Evolutionary conservation across 1,140 invertebrate species (phyloP).

Genomic region (Drosophila elegans): DNA sequence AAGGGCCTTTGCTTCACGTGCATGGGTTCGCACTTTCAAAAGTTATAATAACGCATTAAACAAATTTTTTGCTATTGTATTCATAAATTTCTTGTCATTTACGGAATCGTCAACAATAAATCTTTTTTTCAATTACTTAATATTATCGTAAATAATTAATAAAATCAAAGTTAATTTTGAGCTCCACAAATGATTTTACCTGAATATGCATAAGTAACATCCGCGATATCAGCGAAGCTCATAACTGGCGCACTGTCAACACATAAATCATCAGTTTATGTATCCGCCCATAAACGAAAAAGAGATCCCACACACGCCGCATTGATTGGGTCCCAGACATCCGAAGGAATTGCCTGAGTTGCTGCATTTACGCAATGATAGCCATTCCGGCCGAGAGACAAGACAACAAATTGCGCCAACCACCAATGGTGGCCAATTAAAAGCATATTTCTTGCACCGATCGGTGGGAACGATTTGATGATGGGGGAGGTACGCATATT

Average conservation of each 20-base stretch:
- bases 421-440: conserved; percentile 38
- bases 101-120: too few species aligned
- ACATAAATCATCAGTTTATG: conserved; percentile 24
- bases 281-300: conserved; percentile 30
- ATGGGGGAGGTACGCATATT: conserved; percentile 44
- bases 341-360: conserved; percentile 8
- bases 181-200: background rate
- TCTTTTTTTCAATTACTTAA: too few species aligned
- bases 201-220: conserved; percentile 32
- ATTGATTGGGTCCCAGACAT: conserved; percentile 7
- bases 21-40: too few species aligned
- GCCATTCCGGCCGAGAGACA: conserved; percentile 22
- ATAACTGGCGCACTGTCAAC: conserved; percentile 35
- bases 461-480: conserved; percentile 10
- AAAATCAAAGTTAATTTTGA: background rate
- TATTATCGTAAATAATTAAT: background rate
- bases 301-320: conserved; percentile 30
- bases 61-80: too few species aligned
- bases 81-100: too few species aligned
- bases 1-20: too few species aligned
- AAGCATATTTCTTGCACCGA: conserved; percentile 32
- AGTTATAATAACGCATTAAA: too few species aligned
- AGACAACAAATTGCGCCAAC: conserved; percentile 42
- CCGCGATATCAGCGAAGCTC: conserved; percentile 5
- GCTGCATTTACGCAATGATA: conserved; percentile 33